phyloP scores from a whole-genome alignment of 1,140 invertebrate species.

The Olivierus martensii region DNA sequence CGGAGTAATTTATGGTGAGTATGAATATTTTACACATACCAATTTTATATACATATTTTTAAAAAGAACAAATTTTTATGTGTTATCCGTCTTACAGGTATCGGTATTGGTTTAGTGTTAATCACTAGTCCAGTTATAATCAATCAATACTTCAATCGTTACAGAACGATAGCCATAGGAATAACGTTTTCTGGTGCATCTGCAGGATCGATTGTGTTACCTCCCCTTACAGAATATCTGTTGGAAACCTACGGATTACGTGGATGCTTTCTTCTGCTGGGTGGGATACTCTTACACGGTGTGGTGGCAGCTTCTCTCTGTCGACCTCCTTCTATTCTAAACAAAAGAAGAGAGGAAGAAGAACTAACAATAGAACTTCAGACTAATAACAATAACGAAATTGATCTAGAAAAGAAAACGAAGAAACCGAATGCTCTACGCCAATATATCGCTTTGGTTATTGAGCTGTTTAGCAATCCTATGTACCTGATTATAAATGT shows the following conservation, averaged over 20 bases:
- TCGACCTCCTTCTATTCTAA: conserved; percentile 34
- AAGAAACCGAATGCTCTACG: no score
- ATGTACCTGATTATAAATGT: no score
- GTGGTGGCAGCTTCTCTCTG: conserved; percentile 62
- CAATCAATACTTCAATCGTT: conserved; percentile 8
- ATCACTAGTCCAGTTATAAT: conserved; percentile 14
- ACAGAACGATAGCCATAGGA: conserved; percentile 4
- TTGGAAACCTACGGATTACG: conserved; percentile 15
- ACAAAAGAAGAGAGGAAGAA: neutral
- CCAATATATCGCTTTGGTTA: no score
- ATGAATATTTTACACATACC: no score
- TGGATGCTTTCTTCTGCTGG: conserved; percentile 47
- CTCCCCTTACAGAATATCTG: conserved; percentile 24
- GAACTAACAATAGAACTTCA: neutral
- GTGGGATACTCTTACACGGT: conserved; percentile 63
- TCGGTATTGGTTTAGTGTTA: conserved; percentile 24
- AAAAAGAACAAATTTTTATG: no score
- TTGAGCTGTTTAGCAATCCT: no score
- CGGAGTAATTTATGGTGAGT: no score
- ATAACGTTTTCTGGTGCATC: conserved; percentile 28
- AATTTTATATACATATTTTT: no score
- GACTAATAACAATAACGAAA: no score
- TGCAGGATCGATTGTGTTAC: conserved; percentile 26
- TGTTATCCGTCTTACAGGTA: conserved; percentile 14
- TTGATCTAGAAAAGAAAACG: no score